A percentile compares a stretch with the other conserved stretches of the same genome.
Evolutionary conservation across 2,113 vertebrate genomes (phyloP).

Genomic region (Alosa alosa): DNA sequence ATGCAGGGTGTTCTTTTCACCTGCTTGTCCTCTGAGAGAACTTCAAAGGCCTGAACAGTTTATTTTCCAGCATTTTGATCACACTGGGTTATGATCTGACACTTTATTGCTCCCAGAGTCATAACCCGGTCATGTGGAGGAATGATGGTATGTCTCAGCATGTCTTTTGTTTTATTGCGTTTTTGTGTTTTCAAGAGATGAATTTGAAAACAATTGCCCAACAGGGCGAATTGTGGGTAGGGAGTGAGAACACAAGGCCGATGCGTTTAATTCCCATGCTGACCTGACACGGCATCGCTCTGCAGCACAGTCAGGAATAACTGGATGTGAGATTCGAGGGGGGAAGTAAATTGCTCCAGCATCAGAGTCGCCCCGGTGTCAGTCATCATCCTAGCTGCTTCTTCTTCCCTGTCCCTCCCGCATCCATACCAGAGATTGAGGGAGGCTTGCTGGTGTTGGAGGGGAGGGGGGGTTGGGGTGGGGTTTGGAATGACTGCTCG

Average conservation of each 20-base stretch:
- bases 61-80: neutral
- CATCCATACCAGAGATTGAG: neutral
- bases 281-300: neutral
- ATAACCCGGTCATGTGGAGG: neutral
- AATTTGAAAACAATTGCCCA: neutral
- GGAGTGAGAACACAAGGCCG: neutral
- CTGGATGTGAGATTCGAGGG: slow-evolving; percentile 9
- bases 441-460: neutral
- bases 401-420: neutral
- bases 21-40: neutral
- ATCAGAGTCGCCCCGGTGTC: neutral
- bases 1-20: neutral
- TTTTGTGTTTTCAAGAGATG: neutral
- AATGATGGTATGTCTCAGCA: neutral
- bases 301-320: slow-evolving; percentile 1
- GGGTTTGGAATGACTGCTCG: neutral
- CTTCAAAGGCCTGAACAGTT: neutral
- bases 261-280: neutral
- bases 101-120: neutral
- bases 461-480: slow-evolving; percentile 46
- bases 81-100: neutral
- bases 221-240: neutral
- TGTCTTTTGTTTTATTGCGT: neutral
- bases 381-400: neutral
- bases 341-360: slow-evolving; percentile 7